Evolutionary conservation across 30 jellyfish, hydroid and myxozoan species (phyloP).

Genomic region (Mastigias papua): DNA sequence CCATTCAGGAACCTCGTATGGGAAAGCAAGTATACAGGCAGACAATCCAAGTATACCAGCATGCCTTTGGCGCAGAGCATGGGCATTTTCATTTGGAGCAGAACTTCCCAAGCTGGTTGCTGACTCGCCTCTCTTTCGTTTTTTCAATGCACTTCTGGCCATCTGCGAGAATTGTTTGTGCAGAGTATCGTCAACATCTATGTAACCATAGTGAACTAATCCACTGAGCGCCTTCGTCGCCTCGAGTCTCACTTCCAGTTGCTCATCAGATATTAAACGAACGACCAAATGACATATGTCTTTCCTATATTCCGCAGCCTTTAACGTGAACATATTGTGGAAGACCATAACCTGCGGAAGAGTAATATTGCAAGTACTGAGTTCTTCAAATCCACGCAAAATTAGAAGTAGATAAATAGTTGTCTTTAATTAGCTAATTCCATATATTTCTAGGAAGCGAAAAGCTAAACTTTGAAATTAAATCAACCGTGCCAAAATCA

Average conservation of each 20-base stretch:
- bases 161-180: constrained; percentile 70
- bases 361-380: too few species aligned
- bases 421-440: too few species aligned
- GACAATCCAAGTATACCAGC: constrained; percentile 95
- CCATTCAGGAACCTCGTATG: constrained; percentile 97
- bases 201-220: constrained; percentile 92
- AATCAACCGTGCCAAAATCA: too few species aligned
- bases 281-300: constrained; percentile 76
- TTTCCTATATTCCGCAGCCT: constrained; percentile 35
- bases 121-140: constrained; percentile 64
- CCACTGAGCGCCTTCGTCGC: constrained; percentile 96
- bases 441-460: too few species aligned
- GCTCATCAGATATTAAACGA: constrained; percentile 83
- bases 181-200: constrained; percentile 69
- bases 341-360: constrained; percentile 58
- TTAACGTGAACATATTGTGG: constrained; percentile 92
- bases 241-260: constrained; percentile 90
- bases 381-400: too few species aligned
- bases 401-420: too few species aligned
- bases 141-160: constrained; percentile 89
- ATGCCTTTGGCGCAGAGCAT: constrained; percentile 77
- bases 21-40: constrained; percentile 95
- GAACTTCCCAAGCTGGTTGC: constrained; percentile 24
- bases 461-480: too few species aligned
- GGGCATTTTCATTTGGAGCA: constrained; percentile 41